Base-by-base conservation (phyloP, 2,797 vertebrate species). In the Microctenopoma steveboyesi region DNA sequence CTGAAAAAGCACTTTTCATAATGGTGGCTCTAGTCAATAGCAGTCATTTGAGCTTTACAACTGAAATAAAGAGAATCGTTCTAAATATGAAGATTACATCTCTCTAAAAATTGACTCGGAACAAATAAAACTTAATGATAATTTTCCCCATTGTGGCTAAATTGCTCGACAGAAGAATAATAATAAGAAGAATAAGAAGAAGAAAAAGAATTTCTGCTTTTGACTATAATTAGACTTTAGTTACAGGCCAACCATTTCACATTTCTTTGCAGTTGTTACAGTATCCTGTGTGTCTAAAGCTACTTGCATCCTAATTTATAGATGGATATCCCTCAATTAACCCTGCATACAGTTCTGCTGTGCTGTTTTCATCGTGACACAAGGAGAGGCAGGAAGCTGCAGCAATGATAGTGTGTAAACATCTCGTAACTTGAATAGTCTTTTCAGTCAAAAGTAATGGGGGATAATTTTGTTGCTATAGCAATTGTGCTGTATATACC, bases 381-480 rank as follows among this genome's bases (percentile, higher is more conserved):
- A 37, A 39, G 7, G 46, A 64, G 51, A 60, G 46, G 45, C 61
- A 73, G 68, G 60, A 79, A 77, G 64, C 72, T 7, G 7, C 69
- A 71, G 64, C 54, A 68, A 55, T 45, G 52, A 63, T 30, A 4
- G 47, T 27, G 56, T 49, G 58, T 62, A 74, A 80, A 78, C 68
- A 60, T 79, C 45, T 71, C 43, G 51, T 43, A 54, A 64, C 58
- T 53, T 69, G 37, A 69, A 63, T 18, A 16, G 22, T 57, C 57
- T 79, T 85, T 76, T 66, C 46, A 68, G 69, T 37, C 48, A 67
- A 56, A 57, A 33, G 25, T 75, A 84, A 71, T 45, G 16, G 37
- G 47, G 47, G 35, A 42, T 79, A 16, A 69, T 79, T 82, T 81
- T 84, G 79, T 85, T 74, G 74, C 81, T 54, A 60, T 80, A 50